Base-by-base conservation (phyloP, 2,113 vertebrate species). In the Odocoileus virginianus region DNA sequence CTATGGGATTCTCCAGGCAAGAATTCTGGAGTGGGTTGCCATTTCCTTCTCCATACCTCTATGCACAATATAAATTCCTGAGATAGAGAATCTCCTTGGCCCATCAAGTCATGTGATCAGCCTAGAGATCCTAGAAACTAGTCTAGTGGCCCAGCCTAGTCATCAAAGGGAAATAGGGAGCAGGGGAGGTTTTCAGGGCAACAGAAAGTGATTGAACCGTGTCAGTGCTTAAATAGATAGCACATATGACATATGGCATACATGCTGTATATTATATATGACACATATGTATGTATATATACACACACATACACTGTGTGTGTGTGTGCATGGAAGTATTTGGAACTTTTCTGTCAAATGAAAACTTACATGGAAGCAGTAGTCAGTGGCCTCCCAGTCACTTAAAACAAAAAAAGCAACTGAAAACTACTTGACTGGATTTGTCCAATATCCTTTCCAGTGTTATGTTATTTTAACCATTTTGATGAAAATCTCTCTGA, bases 401-500 rank as follows among this genome's bases (percentile, higher is more conserved):
- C 30, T 4, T 87, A 3, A 67, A 78, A 91, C 78, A 86, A 84
- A 93, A 83, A 81, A 81, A 85, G 2, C 28, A 79, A 10, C 36
- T 87, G 54, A 95, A 91, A 94, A 83, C 5, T 25, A 61, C 12
- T 52, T 55, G 17, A 14, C 58, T 76, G 47, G 52, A 28, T 74
- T 81, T 94, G 27, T 36, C 71, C 47, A 81, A 76, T 88, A 82
- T 71, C 19, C 17, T 91, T 93, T 82, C 28, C 30, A 55, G 23
- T 78, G 47, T 64, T 91, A 55, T 83, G n/a, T 87, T 84, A 87
- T 85, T 87, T 79, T 76, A 47, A 81, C 19, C 6, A 47, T 88
- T 94, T 93, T 97, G 33, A 92, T 76, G 33, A 84, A 95, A 96
- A 47, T 14, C 12, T 60, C 87, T 89, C 47, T 91, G 45, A 86